These are phyloP conservation scores for Seladonia tumulorum DNA, from an alignment of 2,888 invertebrate genomes.

Conservation along the genomic window DNA sequence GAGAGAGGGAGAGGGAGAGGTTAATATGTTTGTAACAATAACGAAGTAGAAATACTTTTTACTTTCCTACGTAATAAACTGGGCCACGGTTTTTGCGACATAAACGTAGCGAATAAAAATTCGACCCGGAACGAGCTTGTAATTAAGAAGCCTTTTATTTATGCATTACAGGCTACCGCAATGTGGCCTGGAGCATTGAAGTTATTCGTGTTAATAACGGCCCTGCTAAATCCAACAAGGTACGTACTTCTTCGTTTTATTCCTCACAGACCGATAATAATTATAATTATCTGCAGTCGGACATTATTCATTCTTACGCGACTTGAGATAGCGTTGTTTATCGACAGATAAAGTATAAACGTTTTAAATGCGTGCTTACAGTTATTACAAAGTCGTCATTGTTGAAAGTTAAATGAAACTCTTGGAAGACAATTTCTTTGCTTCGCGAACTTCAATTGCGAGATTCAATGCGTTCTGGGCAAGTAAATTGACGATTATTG, in stretches of 20 bases:
- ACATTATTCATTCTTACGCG: neutral
- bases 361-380: neutral
- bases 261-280: neutral
- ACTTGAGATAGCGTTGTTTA: neutral
- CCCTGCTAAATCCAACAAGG: conserved; percentile 82
- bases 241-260: conserved; percentile 64
- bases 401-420: neutral
- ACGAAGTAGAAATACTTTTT: neutral
- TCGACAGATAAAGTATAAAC: neutral
- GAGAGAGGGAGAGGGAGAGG: neutral
- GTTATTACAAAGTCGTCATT: neutral
- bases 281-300: neutral
- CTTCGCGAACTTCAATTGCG: neutral
- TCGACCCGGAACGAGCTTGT: neutral
- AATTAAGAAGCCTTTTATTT: neutral
- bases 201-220: conserved; percentile 82
- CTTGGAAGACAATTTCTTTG: neutral
- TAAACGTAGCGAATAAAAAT: neutral
- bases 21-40: neutral
- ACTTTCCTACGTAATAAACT: neutral
- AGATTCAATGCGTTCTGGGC: neutral
- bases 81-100: neutral
- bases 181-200: conserved; percentile 84
- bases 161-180: conserved; percentile 82
- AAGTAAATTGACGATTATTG: neutral